Evolutionary conservation across 1,140 invertebrate genomes (phyloP), one percentile per base, ranked within the genome.

Genomic region (Drosophila sp.): DNA sequence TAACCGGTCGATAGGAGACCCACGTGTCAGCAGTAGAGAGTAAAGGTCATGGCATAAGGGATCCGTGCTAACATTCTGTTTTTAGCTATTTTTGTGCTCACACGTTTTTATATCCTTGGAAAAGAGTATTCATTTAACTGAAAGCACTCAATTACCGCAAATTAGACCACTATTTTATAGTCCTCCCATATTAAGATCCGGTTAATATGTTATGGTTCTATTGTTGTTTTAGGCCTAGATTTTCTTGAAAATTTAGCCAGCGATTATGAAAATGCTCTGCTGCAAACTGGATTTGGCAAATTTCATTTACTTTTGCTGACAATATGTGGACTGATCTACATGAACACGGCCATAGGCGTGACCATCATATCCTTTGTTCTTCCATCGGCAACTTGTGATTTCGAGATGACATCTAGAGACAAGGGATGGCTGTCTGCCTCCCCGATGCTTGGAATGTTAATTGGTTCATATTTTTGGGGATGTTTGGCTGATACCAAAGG

Each of bases 391-490:
- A 95, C 95, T 92, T 96, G 95, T 93, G 96, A 96, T 83, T 94
- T 96, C 81, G 91, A 94, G 66, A 96, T 96, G 95, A 94, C 95
- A n/a, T 96, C 95, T 0, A 92, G 93, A 0, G 94, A 96, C 77
- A 96, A 96, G 86, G 96, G 95, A 23, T 95, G 95, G 94, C 93
- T 96, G 1, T 95, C 95, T 2, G 95, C 96, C 11, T 94, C 95
- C n/a, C 95, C 95, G 77, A 96, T 96, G 95, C 92, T 96, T 71
- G 97, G 97, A 72, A 97, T 98, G 97, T 95, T 97, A 66, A 93
- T 97, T 69, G 96, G 97, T 17, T 97, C 96, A n/a, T 97, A 97
- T 92, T 95, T 97, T 91, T 97, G 96, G 96, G 97, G 97, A 35
- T 96, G 95, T 73, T 93, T 97, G 78, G 96, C 96, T 72, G 97